A percentile compares a stretch with the other conserved stretches of the same genome.
phyloP scores from a whole-genome alignment of 2,888 invertebrate species.

The Alentia gelatinosa region DNA sequence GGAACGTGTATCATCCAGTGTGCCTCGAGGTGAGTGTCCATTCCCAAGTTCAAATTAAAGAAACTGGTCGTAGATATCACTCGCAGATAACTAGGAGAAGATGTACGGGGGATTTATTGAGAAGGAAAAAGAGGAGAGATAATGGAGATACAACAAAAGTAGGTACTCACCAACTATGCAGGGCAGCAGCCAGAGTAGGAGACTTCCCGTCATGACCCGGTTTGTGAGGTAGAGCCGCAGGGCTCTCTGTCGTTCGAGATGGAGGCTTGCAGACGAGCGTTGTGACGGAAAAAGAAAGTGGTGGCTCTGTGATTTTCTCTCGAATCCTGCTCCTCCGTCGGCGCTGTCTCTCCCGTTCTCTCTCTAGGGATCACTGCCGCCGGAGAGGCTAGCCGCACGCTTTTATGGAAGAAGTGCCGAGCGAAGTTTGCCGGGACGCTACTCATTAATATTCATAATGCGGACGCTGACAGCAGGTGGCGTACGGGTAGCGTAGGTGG shows the following conservation, averaged over 20 bases:
- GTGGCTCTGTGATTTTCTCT: not conserved
- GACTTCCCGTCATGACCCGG: constrained; percentile 27
- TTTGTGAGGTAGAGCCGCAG: not conserved
- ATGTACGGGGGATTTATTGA: too few relatives aligned
- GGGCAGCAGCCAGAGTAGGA: constrained; percentile 31
- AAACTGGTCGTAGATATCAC: too few relatives aligned
- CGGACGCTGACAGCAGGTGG: not conserved
- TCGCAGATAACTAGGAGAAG: too few relatives aligned
- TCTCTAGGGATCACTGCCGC: not conserved
- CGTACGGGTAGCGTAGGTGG: not conserved
- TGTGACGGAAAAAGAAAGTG: too few relatives aligned
- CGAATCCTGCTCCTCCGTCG: not conserved
- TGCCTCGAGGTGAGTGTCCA: too few relatives aligned
- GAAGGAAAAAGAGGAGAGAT: too few relatives aligned
- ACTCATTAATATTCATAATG: not conserved
- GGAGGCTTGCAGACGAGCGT: too few relatives aligned
- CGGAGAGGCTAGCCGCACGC: not conserved
- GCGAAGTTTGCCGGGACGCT: not conserved
- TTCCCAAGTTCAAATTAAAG: too few relatives aligned
- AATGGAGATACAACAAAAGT: too few relatives aligned
- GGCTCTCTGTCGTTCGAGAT: too few relatives aligned
- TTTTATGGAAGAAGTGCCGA: not conserved
- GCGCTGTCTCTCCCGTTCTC: not conserved
- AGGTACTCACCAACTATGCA: constrained; percentile 24
- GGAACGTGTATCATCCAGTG: too few relatives aligned